These are phyloP conservation scores for Alligator sinensis DNA, from an alignment of 2,113 vertebrate species.

Conservation along the genomic window DNA sequence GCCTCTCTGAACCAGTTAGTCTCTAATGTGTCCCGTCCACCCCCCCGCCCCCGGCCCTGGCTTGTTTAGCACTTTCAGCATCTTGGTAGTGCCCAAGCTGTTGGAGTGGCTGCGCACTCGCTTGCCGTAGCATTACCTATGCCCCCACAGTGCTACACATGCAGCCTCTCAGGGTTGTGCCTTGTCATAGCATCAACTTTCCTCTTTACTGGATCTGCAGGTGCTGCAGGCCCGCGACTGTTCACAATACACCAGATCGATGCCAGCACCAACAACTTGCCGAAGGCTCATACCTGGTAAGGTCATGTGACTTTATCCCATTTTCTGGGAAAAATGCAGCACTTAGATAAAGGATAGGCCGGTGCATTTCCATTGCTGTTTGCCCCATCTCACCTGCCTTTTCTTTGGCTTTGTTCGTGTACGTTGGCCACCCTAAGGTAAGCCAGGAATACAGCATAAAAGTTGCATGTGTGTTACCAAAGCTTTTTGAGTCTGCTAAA, in stretches of 20 bases:
- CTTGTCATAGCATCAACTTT: background rate
- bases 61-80: too few relatives aligned
- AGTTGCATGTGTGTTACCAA: too few relatives aligned
- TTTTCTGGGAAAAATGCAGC: background rate
- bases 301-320: background rate
- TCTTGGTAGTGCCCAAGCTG: too few relatives aligned
- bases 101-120: too few relatives aligned
- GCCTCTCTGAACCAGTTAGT: too few relatives aligned
- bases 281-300: slow-evolving; percentile 98
- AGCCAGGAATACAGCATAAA: background rate
- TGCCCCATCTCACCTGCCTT: rapidly evolving
- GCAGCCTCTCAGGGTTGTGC: too few relatives aligned
- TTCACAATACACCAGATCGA: slow-evolving; percentile 99
- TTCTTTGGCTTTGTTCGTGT: rapidly evolving
- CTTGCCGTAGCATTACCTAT: too few relatives aligned
- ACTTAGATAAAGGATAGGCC: background rate
- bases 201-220: slow-evolving; percentile 70
- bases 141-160: too few relatives aligned
- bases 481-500: rapidly evolving
- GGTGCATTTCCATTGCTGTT: background rate
- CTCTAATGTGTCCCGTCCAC: too few relatives aligned
- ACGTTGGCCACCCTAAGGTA: background rate
- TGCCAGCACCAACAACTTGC: slow-evolving; percentile 94
- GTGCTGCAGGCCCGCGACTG: slow-evolving; percentile 95
- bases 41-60: too few relatives aligned